phyloP scores from a whole-genome alignment of 2,797 vertebrate genomes.

The Momotus momota region DNA sequence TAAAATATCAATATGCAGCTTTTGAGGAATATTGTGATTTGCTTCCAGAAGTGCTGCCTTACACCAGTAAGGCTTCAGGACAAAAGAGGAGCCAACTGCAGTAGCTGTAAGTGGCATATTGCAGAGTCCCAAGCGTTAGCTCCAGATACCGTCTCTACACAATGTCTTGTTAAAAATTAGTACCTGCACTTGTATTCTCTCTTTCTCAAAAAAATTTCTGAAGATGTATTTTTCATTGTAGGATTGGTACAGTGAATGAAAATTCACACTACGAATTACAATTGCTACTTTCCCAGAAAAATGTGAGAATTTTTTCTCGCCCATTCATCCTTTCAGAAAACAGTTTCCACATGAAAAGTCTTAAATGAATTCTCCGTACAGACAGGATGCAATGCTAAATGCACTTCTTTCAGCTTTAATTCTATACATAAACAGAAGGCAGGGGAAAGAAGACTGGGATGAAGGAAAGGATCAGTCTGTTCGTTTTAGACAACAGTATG shows the following conservation, averaged over 20 bases:
- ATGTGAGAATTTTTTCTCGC: neutral
- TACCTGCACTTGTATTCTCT: neutral
- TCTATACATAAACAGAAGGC: neutral
- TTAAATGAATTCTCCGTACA: neutral
- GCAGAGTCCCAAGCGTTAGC: neutral
- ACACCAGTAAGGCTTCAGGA: neutral
- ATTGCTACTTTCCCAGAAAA: neutral
- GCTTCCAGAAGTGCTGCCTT: neutral
- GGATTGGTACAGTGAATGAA: neutral
- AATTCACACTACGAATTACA: neutral
- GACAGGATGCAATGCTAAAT: neutral
- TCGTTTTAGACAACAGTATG: neutral
- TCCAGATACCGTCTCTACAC: neutral
- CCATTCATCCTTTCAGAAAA: neutral
- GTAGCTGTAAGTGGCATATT: neutral
- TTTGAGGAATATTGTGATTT: constrained; percentile 17
- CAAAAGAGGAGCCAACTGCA: neutral
- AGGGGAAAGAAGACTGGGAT: neutral
- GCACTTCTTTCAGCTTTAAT: constrained; percentile 8
- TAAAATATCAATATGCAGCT: constrained; percentile 75
- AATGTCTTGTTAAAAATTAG: neutral
- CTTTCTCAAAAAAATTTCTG: neutral
- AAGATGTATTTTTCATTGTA: neutral
- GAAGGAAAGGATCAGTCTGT: neutral
- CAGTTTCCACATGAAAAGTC: neutral